Base-by-base conservation (phyloP, 2,888 invertebrate species). In the Acanthosepion esculentum region DNA sequence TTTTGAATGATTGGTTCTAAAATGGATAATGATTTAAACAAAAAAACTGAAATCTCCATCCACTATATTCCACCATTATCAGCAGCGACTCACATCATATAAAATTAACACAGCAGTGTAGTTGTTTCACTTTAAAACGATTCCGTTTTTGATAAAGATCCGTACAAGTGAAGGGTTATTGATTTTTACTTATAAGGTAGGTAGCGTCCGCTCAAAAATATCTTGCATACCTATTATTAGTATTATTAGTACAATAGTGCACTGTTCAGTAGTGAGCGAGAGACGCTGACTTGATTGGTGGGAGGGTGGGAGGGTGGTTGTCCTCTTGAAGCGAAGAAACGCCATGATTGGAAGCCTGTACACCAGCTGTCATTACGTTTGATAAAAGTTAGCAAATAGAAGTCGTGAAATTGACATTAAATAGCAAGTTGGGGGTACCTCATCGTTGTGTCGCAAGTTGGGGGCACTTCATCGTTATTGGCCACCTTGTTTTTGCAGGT, bases 181-280 rank as follows among this genome's bases (percentile, higher is more conserved):
- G 78, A 78, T 78, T 78, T 78, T 78, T 78, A n/a, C 78, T 78
- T 78, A 78, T 29, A 78, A 78, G 78, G n/a, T 78, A 78, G 78
- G 78, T 78, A n/a, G 78, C 15, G 78, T 78, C 78, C n/a, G 78
- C n/a, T 78, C 78, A 78, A 78, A 78, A 78, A 78, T 78, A 78
- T 78, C n/a, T 78, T 78, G 78, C n/a, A n/a, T 78, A n/a, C 59
- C 78, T 78, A 78, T 78, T 78, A 78, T 78, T 78, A 78, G 78
- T 78, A 78, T 78, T 78, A 78, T 78, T 78, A 78, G 78, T n/a
- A 33, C 78, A n/a, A 78, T 10, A n/a, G 10, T 18, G n/a, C 78
- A n/a, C 33, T 78, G 78, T 78, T 78, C n/a, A 78, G 33, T 33
- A 10, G 12, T 15, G 12, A 78, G 15, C 3, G n/a, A n/a, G 78